Conservation (phyloP, 2,888 invertebrate genomes). For the Abrostola triplasia region DNA sequence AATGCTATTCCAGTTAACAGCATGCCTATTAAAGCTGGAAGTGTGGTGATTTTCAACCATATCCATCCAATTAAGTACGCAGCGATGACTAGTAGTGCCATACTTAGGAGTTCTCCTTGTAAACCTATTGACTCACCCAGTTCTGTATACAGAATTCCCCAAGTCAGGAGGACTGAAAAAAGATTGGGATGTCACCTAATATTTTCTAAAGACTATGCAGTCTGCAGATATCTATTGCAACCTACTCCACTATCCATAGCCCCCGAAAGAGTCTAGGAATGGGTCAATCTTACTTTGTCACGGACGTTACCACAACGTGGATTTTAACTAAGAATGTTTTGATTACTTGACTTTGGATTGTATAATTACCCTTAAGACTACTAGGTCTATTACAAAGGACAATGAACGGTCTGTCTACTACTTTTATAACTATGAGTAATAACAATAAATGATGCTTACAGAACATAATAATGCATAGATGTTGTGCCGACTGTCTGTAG, state of each 20-base stretch:
- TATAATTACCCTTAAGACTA: too few species aligned
- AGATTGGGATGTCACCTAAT: neutral
- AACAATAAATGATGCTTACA: slow-evolving; percentile 69
- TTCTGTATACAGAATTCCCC: slow-evolving; percentile 91
- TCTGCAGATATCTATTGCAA: too few species aligned
- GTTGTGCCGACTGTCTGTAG: slow-evolving; percentile 86
- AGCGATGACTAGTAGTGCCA: slow-evolving; percentile 90
- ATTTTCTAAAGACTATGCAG: neutral
- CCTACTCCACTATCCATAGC: too few species aligned
- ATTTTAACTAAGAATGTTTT: too few species aligned
- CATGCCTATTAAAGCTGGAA: slow-evolving; percentile 94
- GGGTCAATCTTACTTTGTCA: too few species aligned
- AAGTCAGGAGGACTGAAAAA: slow-evolving; percentile 88
- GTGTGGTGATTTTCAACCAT: slow-evolving; percentile 90
- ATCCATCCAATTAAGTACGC: slow-evolving; percentile 92
- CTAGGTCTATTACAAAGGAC: too few species aligned
- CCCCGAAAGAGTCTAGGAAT: too few species aligned
- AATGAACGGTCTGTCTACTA: too few species aligned
- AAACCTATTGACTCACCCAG: slow-evolving; percentile 90
- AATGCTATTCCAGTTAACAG: slow-evolving; percentile 91
- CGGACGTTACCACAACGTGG: too few species aligned
- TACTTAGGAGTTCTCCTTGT: slow-evolving; percentile 90
- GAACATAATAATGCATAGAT: slow-evolving; percentile 77
- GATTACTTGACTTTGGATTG: too few species aligned
- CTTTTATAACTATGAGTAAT: too few species aligned